Conservation (phyloP, 2,888 invertebrate species). For the Eristalis intricaria region DNA sequence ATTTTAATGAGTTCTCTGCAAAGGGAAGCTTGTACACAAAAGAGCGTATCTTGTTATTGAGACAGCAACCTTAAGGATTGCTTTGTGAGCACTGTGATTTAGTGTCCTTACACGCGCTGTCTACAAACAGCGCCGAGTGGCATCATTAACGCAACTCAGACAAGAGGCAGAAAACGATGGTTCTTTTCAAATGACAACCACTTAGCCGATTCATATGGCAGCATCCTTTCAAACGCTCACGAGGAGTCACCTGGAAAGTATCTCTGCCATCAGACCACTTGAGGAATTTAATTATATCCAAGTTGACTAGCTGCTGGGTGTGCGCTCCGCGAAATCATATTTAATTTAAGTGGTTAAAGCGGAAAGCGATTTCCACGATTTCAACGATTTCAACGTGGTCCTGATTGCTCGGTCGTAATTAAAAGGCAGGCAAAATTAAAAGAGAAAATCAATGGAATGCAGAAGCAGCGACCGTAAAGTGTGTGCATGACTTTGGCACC, state of each 20-base stretch:
- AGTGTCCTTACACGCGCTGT: no score
- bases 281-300: slow-evolving; percentile 8
- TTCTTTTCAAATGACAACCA: not conserved
- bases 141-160: not conserved
- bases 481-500: not conserved
- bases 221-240: not conserved
- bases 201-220: not conserved
- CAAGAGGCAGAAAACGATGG: not conserved
- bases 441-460: slow-evolving; percentile 6
- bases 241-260: not conserved
- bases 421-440: slow-evolving; percentile 17
- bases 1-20: not conserved
- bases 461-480: slow-evolving; percentile 10
- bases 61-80: not conserved
- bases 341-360: slow-evolving; percentile 19
- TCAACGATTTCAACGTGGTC: not conserved
- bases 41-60: not conserved
- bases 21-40: not conserved
- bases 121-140: not conserved
- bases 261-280: not conserved
- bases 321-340: not conserved
- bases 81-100: not conserved
- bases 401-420: slow-evolving; percentile 21
- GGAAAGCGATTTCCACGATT: no score
- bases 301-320: slow-evolving; percentile 3